A percentile compares a stretch with the other conserved stretches of the same genome.
Evolutionary conservation across 2,888 invertebrate species (phyloP).

Genomic region (Tyria jacobaeae): DNA sequence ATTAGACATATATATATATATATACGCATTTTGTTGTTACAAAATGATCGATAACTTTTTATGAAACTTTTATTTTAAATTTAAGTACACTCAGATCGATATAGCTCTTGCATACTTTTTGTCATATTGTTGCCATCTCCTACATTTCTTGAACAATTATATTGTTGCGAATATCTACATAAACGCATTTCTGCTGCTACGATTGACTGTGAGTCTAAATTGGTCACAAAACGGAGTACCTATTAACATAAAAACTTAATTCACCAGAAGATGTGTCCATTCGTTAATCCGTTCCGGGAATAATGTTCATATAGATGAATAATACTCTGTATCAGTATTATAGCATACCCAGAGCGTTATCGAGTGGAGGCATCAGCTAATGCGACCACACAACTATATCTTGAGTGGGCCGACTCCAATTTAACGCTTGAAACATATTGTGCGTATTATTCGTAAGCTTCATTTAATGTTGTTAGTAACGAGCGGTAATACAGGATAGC

Average conservation of each 20-base stretch:
- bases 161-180: no score
- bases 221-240: not conserved
- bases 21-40: no score
- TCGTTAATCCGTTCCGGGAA: constrained; percentile 1
- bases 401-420: not conserved
- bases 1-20: no score
- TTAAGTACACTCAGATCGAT: no score
- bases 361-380: constrained; percentile 1
- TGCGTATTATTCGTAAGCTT: not conserved
- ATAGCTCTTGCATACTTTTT: no score
- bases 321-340: no score
- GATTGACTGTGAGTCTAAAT: not conserved
- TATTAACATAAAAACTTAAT: not conserved
- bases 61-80: no score
- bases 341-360: no score
- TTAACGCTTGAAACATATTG: not conserved
- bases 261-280: not conserved
- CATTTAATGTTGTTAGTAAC: not conserved
- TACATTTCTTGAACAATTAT: no score
- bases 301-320: constrained; percentile 11
- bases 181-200: no score
- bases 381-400: not conserved
- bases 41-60: no score
- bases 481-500: not conserved
- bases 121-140: no score